Conservation (phyloP, 23 tunicate species). For the Aplidium turbinatum region DNA sequence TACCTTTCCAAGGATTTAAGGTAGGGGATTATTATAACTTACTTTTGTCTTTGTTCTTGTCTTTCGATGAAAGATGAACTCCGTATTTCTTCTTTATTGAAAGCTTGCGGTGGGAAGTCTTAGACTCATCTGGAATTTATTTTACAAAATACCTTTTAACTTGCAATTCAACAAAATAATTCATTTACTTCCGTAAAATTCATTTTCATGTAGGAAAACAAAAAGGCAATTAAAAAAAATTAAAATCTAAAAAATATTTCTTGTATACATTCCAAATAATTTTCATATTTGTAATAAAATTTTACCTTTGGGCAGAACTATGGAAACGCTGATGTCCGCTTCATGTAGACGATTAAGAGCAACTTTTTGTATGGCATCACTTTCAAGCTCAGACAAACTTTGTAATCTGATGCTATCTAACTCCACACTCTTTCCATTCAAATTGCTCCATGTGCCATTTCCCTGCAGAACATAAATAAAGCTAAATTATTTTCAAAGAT, state of each 20-base stretch:
- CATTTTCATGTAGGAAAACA: no score
- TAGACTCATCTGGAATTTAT: slow-evolving; percentile 54
- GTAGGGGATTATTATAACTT: not conserved
- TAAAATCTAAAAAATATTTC: no score
- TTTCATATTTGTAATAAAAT: not conserved
- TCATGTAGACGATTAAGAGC: slow-evolving; percentile 52
- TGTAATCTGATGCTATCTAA: slow-evolving; percentile 53
- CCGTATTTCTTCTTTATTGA: slow-evolving; percentile 58
- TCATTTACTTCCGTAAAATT: no score
- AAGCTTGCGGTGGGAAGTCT: slow-evolving; percentile 40
- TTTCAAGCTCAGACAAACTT: slow-evolving; percentile 80
- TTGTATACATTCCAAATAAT: no score
- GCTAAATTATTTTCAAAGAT: no score
- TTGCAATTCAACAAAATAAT: not conserved
- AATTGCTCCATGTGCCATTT: slow-evolving; percentile 59
- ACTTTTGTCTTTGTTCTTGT: slow-evolving; percentile 64
- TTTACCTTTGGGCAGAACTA: slow-evolving; percentile 79
- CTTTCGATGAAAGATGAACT: slow-evolving; percentile 38
- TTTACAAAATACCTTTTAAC: not conserved
- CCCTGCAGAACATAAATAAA: no score
- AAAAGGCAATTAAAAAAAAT: no score
- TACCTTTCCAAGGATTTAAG: no score
- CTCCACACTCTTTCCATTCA: slow-evolving; percentile 62
- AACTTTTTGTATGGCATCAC: slow-evolving; percentile 76
- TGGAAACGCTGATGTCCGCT: slow-evolving; percentile 54